Evolutionary conservation across 2,888 invertebrate species (phyloP), one percentile per base, ranked within the genome.

Genomic region (Adela reaumurella): DNA sequence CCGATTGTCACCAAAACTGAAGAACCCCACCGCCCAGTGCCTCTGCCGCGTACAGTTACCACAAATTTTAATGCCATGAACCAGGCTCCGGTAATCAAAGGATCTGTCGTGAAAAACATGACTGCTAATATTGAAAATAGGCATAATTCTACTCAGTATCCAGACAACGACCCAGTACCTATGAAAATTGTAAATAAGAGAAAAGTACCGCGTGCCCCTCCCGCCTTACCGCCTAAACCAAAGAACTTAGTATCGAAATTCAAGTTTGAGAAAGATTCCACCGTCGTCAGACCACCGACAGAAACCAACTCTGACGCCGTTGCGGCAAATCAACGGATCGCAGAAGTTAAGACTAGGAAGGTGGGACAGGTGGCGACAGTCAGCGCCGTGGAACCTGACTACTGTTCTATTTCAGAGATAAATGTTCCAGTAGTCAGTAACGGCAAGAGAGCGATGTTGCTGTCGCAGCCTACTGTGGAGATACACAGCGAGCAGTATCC

Each of bases 161-260:
- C 59, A 51, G 82, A 81, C 50, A 65, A 61, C 47, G 74, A 66
- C 53, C 57, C 64, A 48, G 70, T 68, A 52, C 64, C 73, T 46
- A 74, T 76, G 71, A 78, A 78, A 56, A 70, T 76, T 58, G 74
- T 77, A 53, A 79, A 79, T 56, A 79, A 73, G 55, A 71, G 70
- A 56, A 84, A 85, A 67, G 84, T 84, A 52, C 76, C 84, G 58
- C 73, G 87, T 60, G 82, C 82, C 55, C 89, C 89, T 51, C 89
- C 89, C 49, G 88, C 90, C 55, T 70, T 92, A 63, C 89, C 91
- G 52, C 88, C 91, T 45, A 89, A 91, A 70, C 90, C 90, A 59
- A 85, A 87, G 56, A 88, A 88, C 68, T 74, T 88, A 58, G 79
- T 83, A 61, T 86, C 76, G 61, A 88, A 82, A 81, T 86, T 77